phyloP scores from a whole-genome alignment of 2,797 vertebrate genomes.

The Tamandua tetradactyla region DNA sequence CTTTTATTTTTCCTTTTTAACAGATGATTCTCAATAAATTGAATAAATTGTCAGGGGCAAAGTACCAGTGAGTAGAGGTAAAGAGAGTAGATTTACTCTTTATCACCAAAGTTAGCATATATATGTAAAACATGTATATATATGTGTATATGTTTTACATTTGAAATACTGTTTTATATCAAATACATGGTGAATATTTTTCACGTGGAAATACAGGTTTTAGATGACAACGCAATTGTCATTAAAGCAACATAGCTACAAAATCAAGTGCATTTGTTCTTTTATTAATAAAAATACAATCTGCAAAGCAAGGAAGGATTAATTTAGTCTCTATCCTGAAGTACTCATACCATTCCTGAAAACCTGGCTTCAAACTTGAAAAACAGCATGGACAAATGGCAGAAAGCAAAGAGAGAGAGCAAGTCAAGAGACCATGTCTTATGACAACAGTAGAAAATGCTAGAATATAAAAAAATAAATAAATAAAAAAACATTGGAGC shows the following conservation, averaged over 20 bases:
- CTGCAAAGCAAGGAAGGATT: background rate
- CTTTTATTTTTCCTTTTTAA: background rate
- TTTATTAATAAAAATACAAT: background rate
- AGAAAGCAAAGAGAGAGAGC: background rate
- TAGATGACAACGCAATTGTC: background rate
- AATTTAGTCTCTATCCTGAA: too few species aligned
- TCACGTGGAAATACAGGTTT: background rate
- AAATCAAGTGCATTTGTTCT: background rate
- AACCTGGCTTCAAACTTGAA: background rate
- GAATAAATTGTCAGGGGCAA: background rate
- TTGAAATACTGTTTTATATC: background rate
- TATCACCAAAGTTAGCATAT: background rate
- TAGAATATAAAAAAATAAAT: rapidly evolving
- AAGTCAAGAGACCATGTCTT: background rate
- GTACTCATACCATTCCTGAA: background rate
- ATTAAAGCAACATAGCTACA: background rate
- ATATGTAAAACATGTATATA: too few species aligned
- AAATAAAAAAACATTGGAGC: background rate
- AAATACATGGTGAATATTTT: background rate
- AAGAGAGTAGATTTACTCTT: background rate
- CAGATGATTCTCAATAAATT: background rate
- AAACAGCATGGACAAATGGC: background rate
- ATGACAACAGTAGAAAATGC: background rate
- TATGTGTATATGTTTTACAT: background rate
- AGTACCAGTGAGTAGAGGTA: background rate